phyloP scores from a whole-genome alignment of 2,888 invertebrate genomes.

The Trissonchulus sp. region DNA sequence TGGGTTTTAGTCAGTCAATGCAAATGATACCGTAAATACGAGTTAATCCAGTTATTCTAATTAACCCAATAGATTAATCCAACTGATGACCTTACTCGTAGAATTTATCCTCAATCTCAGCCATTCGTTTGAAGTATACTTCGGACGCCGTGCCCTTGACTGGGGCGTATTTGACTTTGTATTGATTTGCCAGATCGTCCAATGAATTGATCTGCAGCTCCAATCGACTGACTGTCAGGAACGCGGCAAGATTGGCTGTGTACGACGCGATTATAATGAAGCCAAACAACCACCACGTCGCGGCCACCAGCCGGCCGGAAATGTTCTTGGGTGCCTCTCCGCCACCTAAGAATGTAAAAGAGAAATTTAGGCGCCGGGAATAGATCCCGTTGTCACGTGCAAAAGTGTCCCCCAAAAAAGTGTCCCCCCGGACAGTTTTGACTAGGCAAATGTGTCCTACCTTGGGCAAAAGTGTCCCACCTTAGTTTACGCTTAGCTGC shows the following conservation, averaged over 20 bases:
- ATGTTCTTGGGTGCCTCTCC: conserved; percentile 93
- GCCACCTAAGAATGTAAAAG: conserved; percentile 61
- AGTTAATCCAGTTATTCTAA: no score
- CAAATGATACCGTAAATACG: no score
- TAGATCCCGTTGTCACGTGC: no score
- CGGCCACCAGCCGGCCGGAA: conserved; percentile 86
- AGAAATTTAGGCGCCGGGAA: no score
- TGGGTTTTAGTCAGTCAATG: no score
- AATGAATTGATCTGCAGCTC: conserved; percentile 54
- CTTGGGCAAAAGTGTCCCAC: no score
- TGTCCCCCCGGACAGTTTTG: no score
- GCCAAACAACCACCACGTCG: conserved; percentile 98
- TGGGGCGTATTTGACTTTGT: conserved; percentile 91
- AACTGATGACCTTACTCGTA: conserved; percentile 89
- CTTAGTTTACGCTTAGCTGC: no score
- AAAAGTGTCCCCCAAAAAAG: no score
- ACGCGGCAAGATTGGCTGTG: conserved; percentile 94
- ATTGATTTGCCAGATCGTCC: conserved; percentile 91
- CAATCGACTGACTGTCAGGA: conserved; percentile 63
- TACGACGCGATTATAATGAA: conserved; percentile 98
- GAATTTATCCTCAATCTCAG: conserved; percentile 84
- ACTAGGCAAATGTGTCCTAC: no score
- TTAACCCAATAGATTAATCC: no score
- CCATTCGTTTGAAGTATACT: conserved; percentile 92
- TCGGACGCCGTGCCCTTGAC: conserved; percentile 77